These are phyloP conservation scores for Cepaea hortensis DNA, from an alignment of 2,888 invertebrate genomes.

Conservation along the genomic window DNA sequence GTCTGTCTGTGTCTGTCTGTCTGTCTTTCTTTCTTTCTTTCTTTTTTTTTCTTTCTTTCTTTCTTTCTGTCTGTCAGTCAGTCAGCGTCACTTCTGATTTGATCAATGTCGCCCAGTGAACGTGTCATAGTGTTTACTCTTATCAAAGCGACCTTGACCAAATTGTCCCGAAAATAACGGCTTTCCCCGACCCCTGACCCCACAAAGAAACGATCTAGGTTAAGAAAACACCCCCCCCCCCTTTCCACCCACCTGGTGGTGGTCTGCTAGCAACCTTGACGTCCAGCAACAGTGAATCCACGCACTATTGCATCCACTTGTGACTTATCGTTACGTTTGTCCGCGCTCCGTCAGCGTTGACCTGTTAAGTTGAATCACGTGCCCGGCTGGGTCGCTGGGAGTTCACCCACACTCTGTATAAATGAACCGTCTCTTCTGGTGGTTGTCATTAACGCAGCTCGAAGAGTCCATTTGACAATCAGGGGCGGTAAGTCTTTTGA, in stretches of 20 bases:
- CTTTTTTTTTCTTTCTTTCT: not conserved
- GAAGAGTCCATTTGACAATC: not conserved
- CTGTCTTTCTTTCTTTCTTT: no score
- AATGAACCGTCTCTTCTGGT: not conserved
- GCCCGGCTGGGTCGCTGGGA: not conserved
- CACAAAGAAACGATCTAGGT: no score
- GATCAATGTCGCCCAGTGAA: not conserved
- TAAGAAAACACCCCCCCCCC: not conserved
- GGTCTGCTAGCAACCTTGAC: not conserved
- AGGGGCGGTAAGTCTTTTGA: conserved; percentile 1
- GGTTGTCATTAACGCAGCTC: not conserved
- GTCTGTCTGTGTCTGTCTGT: no score
- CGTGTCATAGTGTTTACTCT: no score
- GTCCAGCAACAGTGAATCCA: not conserved
- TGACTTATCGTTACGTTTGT: not conserved
- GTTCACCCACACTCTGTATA: not conserved
- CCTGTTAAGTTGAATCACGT: not conserved
- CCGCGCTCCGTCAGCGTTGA: not conserved
- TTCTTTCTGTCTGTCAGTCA: not conserved
- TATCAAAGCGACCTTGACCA: no score
- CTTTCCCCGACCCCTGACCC: no score
- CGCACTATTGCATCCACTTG: not conserved
- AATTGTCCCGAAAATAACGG: no score
- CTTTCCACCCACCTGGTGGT: not conserved
- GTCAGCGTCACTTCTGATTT: not conserved